Evolutionary conservation across 1,140 invertebrate species (phyloP).

Genomic region (Panagrolaimus sp.): DNA sequence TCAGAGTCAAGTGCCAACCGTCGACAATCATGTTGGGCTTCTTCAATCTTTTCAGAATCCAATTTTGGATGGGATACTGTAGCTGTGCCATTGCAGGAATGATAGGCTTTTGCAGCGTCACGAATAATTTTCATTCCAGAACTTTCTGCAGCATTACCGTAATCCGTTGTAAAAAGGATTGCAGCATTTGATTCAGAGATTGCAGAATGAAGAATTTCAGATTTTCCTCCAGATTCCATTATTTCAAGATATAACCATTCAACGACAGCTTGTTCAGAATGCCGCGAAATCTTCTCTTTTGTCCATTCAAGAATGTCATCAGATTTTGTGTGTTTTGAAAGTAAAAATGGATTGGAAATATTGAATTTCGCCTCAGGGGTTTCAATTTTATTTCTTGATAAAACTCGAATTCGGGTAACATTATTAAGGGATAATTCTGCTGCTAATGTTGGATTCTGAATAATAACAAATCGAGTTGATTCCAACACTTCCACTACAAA

Average conservation of each 20-base stretch:
- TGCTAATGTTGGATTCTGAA: background rate
- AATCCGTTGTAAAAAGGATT: conserved; percentile 5
- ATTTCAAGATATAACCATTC: conserved; percentile 1
- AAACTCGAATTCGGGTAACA: background rate
- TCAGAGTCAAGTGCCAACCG: background rate
- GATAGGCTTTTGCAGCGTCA: background rate
- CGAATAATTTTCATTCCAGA: background rate
- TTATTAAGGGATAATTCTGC: background rate
- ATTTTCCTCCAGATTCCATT: conserved; percentile 12
- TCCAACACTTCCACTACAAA: background rate
- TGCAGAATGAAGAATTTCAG: background rate
- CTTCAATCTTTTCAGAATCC: background rate
- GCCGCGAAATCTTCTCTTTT: background rate
- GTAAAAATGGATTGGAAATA: background rate
- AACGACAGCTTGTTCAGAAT: background rate
- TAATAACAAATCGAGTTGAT: background rate
- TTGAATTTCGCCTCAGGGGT: background rate
- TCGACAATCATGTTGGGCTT: background rate
- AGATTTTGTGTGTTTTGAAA: background rate
- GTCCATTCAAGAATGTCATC: conserved; percentile 8
- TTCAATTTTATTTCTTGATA: background rate
- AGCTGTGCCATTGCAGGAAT: background rate
- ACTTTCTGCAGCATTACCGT: background rate
- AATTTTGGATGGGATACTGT: background rate
- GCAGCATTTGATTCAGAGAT: background rate